Conservation (phyloP, 1,140 invertebrate species). For the Pygmarrhopalites habei region DNA sequence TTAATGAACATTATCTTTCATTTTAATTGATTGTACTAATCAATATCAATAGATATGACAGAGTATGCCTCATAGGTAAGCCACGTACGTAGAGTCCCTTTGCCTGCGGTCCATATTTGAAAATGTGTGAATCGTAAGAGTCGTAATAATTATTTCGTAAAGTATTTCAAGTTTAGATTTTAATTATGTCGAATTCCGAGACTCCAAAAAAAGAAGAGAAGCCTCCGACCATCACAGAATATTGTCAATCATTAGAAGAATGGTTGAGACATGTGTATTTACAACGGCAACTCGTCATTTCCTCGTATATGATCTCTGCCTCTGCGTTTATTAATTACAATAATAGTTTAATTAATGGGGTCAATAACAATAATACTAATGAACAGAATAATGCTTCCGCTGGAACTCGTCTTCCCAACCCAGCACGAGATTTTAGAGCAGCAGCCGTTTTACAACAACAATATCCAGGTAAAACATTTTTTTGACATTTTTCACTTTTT, state of each 20-base stretch:
- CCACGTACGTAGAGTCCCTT: no score
- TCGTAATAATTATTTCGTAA: no score
- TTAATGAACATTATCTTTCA: no score
- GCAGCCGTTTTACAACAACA: background rate
- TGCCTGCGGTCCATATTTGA: no score
- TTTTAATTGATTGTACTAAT: no score
- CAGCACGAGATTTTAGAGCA: background rate
- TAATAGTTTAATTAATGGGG: background rate
- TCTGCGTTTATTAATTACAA: background rate
- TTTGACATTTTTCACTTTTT: background rate
- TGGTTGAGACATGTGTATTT: constrained; percentile 34
- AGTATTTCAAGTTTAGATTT: no score
- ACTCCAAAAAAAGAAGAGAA: no score
- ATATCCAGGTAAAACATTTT: background rate
- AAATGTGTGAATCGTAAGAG: no score
- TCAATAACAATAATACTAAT: background rate
- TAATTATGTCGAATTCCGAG: no score
- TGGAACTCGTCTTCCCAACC: background rate
- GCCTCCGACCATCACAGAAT: constrained; percentile 23
- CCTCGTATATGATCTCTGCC: constrained; percentile 32
- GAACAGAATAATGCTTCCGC: background rate
- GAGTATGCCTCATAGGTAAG: no score
- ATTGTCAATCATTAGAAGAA: constrained; percentile 34
- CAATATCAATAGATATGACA: no score
- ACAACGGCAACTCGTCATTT: constrained; percentile 24